Conservation (phyloP, 2,113 vertebrate genomes). For the Ptilonorhynchus violaceus region DNA sequence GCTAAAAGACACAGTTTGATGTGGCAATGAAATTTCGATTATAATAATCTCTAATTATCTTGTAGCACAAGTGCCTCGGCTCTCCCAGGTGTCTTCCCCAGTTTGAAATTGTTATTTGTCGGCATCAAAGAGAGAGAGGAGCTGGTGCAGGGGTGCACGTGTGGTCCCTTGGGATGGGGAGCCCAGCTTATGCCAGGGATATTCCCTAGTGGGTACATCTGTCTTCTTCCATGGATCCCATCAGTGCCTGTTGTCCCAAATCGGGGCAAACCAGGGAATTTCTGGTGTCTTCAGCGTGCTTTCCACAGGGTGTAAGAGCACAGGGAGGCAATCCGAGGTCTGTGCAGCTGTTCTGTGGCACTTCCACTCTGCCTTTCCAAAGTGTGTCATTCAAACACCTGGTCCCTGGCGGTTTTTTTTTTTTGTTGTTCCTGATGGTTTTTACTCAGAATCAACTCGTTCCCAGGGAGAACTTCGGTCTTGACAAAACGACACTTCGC, state of each 20-base stretch:
- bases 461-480: background rate
- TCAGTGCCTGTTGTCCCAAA: background rate
- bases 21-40: conserved; percentile 79
- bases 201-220: rapidly evolving
- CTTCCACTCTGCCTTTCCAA: background rate
- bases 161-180: background rate
- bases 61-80: conserved; percentile 63
- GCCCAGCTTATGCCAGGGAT: background rate
- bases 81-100: conserved; percentile 72
- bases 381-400: background rate
- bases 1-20: conserved; percentile 78
- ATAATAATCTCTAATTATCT: conserved; percentile 82
- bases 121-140: background rate
- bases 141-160: background rate
- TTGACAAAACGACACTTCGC: background rate
- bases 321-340: background rate
- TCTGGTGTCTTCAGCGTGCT: rapidly evolving
- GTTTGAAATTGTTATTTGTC: conserved; percentile 61
- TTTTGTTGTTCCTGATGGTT: background rate
- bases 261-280: rapidly evolving
- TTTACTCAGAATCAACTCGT: background rate
- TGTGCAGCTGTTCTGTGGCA: background rate
- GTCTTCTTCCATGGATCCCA: background rate
- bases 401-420: background rate
- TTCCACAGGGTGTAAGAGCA: rapidly evolving